These are phyloP conservation scores for Cynocephalus volans DNA, from an alignment of 2,113 vertebrate genomes.

Conservation along the genomic window DNA sequence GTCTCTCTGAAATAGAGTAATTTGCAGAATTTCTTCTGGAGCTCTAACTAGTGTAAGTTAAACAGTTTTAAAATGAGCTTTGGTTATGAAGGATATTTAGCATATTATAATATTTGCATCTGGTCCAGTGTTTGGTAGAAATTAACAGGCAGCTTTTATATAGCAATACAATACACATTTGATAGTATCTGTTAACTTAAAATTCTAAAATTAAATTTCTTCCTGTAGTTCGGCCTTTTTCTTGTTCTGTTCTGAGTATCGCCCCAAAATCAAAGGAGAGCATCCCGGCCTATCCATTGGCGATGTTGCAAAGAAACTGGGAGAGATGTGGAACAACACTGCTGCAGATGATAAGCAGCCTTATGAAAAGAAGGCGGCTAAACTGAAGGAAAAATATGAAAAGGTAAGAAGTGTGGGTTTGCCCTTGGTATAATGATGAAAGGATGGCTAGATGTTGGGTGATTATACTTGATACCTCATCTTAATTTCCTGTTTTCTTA, in stretches of 20 bases:
- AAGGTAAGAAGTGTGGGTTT: constrained; percentile 90
- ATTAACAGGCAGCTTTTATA: not conserved
- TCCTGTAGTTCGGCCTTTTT: constrained; percentile 96
- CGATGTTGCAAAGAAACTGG: constrained; percentile 97
- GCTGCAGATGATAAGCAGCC: constrained; percentile 96
- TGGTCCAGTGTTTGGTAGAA: not conserved
- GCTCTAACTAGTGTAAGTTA: not conserved
- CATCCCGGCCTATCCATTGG: constrained; percentile 95
- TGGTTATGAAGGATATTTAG: not conserved
- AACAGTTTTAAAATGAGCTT: not conserved
- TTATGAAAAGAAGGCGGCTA: constrained; percentile 97
- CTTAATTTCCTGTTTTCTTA: not conserved
- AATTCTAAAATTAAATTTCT: constrained; percentile 66
- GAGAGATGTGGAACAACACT: constrained; percentile 98
- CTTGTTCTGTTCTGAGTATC: constrained; percentile 97
- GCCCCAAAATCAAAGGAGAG: constrained; percentile 97
- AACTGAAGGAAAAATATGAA: constrained; percentile 99
- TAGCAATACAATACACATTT: not conserved
- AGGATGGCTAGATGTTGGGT: not conserved
- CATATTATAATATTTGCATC: not conserved
- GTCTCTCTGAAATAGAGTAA: not conserved
- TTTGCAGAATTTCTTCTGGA: not conserved
- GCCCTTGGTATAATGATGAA: not conserved
- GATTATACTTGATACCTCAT: not conserved
- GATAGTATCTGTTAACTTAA: not conserved